Percentiles rank a stretch among this genome's conserved stretches.
phyloP scores from a whole-genome alignment of 2,888 invertebrate genomes.

The Zhuqinia jingwanae region DNA sequence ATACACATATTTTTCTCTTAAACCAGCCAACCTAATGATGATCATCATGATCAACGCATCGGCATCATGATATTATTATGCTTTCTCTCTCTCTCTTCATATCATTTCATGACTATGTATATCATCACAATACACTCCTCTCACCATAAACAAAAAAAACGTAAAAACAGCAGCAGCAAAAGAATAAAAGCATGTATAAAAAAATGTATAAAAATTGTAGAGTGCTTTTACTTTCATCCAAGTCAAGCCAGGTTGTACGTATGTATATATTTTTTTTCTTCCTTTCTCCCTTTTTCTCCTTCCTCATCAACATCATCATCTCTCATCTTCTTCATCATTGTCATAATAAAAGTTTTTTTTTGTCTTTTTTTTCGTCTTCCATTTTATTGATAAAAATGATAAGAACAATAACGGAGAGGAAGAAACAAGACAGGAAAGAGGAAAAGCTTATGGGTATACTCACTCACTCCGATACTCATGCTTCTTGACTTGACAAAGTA shows the following conservation, averaged over 20 bases:
- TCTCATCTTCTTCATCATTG: conserved; percentile 62
- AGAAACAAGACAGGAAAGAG: background rate
- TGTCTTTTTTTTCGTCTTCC: background rate
- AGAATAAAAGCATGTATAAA: background rate
- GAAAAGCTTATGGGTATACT: conserved; percentile 45
- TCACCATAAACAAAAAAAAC: conserved; percentile 11
- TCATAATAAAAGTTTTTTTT: conserved; percentile 63
- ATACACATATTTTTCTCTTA: conserved; percentile 18
- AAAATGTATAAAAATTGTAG: no score
- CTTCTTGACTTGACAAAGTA: background rate
- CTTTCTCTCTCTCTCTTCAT: background rate
- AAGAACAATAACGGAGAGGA: conserved; percentile 19
- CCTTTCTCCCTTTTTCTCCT: background rate
- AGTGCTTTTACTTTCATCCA: background rate
- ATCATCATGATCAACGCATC: background rate
- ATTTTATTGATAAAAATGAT: conserved; percentile 57
- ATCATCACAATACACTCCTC: background rate
- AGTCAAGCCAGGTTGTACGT: background rate
- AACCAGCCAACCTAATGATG: background rate
- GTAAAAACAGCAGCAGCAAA: background rate
- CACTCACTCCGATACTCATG: background rate
- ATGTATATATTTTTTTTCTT: background rate
- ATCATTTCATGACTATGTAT: background rate
- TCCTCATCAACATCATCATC: conserved; percentile 37
- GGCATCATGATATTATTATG: no score